phyloP scores from a whole-genome alignment of 2,888 invertebrate species.

The Lithodes maja region DNA sequence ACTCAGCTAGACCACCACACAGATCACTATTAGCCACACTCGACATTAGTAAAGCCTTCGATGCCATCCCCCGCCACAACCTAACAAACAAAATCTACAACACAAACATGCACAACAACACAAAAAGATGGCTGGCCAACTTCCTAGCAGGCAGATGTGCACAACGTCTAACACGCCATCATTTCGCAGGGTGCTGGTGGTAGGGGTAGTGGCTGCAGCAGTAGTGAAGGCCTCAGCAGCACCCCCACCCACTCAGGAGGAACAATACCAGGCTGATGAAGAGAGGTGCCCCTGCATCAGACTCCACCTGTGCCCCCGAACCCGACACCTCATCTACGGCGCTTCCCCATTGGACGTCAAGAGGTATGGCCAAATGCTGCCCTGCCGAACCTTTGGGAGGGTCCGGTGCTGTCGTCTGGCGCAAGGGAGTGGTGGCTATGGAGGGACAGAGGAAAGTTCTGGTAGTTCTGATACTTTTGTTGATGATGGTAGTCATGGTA shows the following conservation, averaged over 20 bases:
- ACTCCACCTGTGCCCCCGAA: constrained; percentile 1
- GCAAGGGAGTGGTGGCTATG: background rate
- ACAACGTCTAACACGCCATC: background rate
- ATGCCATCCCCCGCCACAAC: too few species aligned
- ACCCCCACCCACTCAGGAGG: background rate
- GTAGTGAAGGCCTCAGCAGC: background rate
- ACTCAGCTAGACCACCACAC: too few species aligned
- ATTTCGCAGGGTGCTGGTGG: background rate
- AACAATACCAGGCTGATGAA: constrained; percentile 7
- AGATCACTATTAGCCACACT: too few species aligned
- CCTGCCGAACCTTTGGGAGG: constrained; percentile 20
- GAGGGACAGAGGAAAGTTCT: background rate
- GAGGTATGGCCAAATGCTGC: constrained; percentile 28
- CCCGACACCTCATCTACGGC: constrained; percentile 1
- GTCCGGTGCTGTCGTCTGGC: constrained; percentile 36
- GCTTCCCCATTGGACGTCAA: constrained; percentile 24
- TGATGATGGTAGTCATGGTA: background rate
- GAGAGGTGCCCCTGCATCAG: constrained; percentile 24
- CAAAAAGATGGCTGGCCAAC: too few species aligned
- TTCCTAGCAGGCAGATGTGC: too few species aligned
- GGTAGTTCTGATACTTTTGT: background rate
- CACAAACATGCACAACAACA: too few species aligned
- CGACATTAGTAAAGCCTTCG: too few species aligned
- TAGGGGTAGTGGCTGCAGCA: background rate
- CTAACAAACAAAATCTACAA: too few species aligned